Evolutionary conservation across 1,140 invertebrate species (phyloP).

Genomic region (Plutomurus gul): DNA sequence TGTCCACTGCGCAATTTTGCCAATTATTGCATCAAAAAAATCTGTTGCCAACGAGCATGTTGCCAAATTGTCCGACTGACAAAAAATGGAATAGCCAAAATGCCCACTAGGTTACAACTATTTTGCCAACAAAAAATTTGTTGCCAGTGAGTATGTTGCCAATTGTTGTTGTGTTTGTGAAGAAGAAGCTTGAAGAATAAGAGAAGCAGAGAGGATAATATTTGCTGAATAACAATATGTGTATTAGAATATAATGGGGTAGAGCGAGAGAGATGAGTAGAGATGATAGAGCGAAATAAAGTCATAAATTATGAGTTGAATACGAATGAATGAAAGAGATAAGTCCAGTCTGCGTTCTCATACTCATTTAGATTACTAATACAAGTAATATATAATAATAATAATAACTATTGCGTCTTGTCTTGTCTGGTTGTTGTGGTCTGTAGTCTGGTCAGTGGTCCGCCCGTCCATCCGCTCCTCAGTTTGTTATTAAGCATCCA

Average conservation of each 20-base stretch:
- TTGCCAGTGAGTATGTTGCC: neutral
- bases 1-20: no score
- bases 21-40: no score
- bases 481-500: conserved; percentile 1
- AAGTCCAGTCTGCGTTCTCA: no score
- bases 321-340: conserved; percentile 2
- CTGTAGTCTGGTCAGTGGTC: neutral
- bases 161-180: neutral
- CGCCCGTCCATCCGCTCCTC: conserved; percentile 18
- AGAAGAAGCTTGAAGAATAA: neutral
- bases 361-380: no score
- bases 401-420: no score
- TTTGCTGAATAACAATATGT: neutral
- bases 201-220: no score
- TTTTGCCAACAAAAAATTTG: no score
- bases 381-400: no score
- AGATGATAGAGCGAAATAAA: conserved; percentile 1
- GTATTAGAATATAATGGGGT: neutral
- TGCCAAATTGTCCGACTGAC: no score
- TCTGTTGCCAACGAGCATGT: no score
- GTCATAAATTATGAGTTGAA: conserved; percentile 27
- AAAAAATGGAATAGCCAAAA: no score
- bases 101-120: no score
- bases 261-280: neutral
- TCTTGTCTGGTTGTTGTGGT: neutral